phyloP scores from a whole-genome alignment of 2,797 vertebrate genomes.

The Hyperoplus immaculatus region DNA sequence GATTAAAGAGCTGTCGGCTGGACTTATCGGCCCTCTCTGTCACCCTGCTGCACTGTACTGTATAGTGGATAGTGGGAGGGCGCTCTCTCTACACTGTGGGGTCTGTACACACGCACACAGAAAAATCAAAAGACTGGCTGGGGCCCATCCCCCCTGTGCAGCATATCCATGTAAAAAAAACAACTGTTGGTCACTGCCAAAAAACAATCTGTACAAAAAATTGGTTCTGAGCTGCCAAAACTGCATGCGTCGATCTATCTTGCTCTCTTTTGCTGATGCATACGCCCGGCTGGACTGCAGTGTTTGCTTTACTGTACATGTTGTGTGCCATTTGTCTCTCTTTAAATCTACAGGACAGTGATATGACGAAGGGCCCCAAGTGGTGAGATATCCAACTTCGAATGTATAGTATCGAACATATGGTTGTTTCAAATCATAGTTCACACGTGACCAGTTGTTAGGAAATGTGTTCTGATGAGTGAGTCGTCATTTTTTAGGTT shows the following conservation, averaged over 20 bases:
- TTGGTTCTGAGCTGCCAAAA: conserved; percentile 71
- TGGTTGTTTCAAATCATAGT: conserved; percentile 64
- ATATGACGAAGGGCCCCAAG: conserved; percentile 21
- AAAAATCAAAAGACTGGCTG: conserved; percentile 46
- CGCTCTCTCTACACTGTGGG: conserved; percentile 41
- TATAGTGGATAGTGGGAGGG: conserved; percentile 27
- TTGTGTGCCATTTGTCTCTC: conserved; percentile 72
- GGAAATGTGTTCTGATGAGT: conserved; percentile 21
- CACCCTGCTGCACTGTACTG: conserved; percentile 55
- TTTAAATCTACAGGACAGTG: conserved; percentile 49
- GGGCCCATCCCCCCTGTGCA: conserved; percentile 60
- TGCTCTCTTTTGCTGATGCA: conserved; percentile 73
- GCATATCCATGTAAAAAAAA: conserved; percentile 71
- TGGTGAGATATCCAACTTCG: conserved; percentile 46
- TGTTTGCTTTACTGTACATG: conserved; percentile 73
- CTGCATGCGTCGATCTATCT: conserved; percentile 83
- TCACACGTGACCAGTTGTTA: conserved; percentile 39
- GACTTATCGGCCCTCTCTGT: conserved; percentile 65
- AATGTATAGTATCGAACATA: conserved; percentile 79
- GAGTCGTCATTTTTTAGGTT: conserved; percentile 24
- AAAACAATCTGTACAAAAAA: conserved; percentile 72
- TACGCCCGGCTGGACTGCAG: conserved; percentile 68
- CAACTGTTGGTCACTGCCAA: conserved; percentile 84
- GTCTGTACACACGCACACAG: conserved; percentile 52
- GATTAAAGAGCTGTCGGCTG: conserved; percentile 74